Base-by-base conservation (phyloP, 2,797 vertebrate genomes). In the Anguilla pacifica region DNA sequence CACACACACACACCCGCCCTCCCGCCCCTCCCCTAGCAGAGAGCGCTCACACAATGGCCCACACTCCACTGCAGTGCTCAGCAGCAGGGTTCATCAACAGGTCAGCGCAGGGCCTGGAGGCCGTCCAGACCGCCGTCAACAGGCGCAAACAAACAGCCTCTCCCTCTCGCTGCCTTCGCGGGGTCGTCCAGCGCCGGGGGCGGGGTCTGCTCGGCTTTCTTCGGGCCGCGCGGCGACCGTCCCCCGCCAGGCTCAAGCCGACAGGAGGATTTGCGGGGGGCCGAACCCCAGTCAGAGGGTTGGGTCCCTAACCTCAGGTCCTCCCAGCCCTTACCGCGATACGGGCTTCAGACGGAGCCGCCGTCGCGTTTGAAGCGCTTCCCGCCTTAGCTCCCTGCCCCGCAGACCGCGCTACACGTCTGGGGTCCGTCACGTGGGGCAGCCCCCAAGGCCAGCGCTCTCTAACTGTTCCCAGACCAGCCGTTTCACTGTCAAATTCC, bases 61-160 rank as follows among this genome's bases (percentile, higher is more conserved):
- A 85, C 77, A 61, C 91, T 89, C 89, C 85, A 91, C 91, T 90
- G 90, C 96, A 96, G 94, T 95, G 95, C 95, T 96, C 95, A 97
- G 96, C 96, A 96, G 96, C 96, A 96, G 95, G 95, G 97, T 97
- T 98, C 97, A 97, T 96, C 96, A 96, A 94, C 93, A 96, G 97
- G 97, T 97, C 97, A 97, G 96, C 94, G 96, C 95, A 91, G 95
- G 95, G 96, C 92, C 95, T 97, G 97, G 97, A 97, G 89, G 83
- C 0, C 57, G 83, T 96, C 97, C 97, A 97, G 95, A 94, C 96
- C 96, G 93, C 97, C 96, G 96, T 97, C 97, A 97, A 96, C 96
- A 96, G 96, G 96, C 96, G 95, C 91, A 93, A 92, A 93, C 91
- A 92, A 90, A 90, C 91, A 92, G 91, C 88, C 88, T 89, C 89